These are phyloP conservation scores for Pygocentrus nattereri DNA, from an alignment of 2,797 vertebrate species.

Conservation along the genomic window DNA sequence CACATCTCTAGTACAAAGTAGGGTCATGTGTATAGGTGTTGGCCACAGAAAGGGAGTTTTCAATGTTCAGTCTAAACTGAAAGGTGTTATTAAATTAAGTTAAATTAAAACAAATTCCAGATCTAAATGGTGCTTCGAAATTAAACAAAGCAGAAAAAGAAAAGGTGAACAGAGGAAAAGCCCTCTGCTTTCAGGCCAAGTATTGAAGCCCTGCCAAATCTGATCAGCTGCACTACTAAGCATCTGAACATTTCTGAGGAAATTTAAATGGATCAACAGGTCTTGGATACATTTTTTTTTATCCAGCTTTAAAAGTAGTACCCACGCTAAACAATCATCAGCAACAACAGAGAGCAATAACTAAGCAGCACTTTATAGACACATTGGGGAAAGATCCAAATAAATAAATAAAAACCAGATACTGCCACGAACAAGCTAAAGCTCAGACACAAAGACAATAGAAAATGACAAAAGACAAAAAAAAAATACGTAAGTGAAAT, in stretches of 20 bases:
- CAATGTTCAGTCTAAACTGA: no score
- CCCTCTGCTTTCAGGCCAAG: background rate
- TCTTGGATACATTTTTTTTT: constrained; percentile 10
- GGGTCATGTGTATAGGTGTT: no score
- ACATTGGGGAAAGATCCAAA: background rate
- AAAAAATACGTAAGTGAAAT: background rate
- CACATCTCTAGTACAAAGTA: no score
- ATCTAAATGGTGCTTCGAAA: background rate
- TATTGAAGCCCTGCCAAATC: background rate
- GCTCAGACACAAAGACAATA: background rate
- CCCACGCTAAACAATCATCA: background rate
- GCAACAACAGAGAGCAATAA: constrained; percentile 1
- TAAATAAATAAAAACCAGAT: background rate
- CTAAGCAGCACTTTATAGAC: background rate
- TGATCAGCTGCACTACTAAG: background rate
- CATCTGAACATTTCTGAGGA: background rate
- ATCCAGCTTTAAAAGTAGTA: constrained; percentile 1
- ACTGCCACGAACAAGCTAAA: constrained; percentile 1
- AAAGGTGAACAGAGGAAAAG: background rate
- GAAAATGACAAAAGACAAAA: no score
- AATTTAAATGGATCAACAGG: constrained; percentile 30
- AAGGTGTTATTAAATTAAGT: no score
- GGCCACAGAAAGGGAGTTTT: no score
- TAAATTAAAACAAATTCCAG: no score
- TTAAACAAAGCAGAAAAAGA: background rate